A percentile compares a stretch with the other conserved stretches of the same genome.
phyloP scores from a whole-genome alignment of 2,888 invertebrate genomes.

The Drosophila subsilvestris region DNA sequence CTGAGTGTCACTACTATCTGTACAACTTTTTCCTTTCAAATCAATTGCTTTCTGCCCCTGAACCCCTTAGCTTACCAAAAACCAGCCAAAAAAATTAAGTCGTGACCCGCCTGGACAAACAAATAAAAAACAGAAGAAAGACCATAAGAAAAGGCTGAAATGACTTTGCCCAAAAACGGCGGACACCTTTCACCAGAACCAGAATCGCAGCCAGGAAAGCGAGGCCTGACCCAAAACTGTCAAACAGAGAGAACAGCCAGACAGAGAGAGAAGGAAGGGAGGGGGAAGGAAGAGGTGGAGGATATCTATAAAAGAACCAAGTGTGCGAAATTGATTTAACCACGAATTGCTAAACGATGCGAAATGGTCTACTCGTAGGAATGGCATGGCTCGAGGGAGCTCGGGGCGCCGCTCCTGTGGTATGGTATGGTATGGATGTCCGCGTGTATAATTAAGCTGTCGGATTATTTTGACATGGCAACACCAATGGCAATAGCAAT shows the following conservation, averaged over 20 bases:
- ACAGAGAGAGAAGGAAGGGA: conserved; percentile 9
- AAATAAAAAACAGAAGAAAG: conserved; percentile 38
- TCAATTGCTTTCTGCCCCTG: background rate
- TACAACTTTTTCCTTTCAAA: background rate
- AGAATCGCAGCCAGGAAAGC: conserved; percentile 26
- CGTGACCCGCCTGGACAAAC: conserved; percentile 42
- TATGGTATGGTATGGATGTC: conserved; percentile 61
- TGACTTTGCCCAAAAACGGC: conserved; percentile 48
- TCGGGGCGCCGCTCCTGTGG: conserved; percentile 16
- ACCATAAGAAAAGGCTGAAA: conserved; percentile 36
- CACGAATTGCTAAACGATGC: conserved; percentile 73
- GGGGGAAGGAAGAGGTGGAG: background rate
- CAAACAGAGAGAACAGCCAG: conserved; percentile 45
- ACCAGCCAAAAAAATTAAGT: conserved; percentile 39
- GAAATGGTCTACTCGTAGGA: conserved; percentile 52
- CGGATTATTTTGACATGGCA: conserved; percentile 83
- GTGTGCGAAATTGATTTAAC: conserved; percentile 75
- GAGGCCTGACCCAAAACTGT: conserved; percentile 67
- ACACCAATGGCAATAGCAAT: conserved; percentile 18
- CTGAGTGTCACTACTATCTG: background rate
- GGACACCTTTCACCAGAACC: conserved; percentile 46
- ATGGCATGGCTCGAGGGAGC: conserved; percentile 44
- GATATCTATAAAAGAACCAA: conserved; percentile 29
- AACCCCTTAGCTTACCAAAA: background rate
- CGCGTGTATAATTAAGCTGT: conserved; percentile 83